Evolutionary conservation across 2,888 invertebrate genomes (phyloP), one percentile per base, ranked within the genome.

Genomic region (Eupithecia vulgata): DNA sequence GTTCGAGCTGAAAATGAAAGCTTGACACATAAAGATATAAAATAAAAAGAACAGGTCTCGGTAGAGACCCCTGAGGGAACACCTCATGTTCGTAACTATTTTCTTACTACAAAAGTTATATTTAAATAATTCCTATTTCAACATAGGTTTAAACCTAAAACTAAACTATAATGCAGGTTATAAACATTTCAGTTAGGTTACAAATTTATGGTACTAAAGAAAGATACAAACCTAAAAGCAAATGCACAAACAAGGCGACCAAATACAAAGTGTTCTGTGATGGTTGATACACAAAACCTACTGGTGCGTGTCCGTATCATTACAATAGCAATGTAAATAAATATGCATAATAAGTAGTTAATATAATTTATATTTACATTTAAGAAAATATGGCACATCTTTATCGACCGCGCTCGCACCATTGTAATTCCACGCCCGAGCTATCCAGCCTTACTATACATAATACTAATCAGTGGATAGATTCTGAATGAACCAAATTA

Each of bases 381-480:
- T 91, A 92, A 90, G 90, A 93, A 92, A 93, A 94, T 94, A 94
- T 94, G 94, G 94, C 94, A 94, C 94, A 93, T 92, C 92, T 91
- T 85, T 85, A 88, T 91, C 92, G 90, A 93, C 91, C 92, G 91
- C 92, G 89, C 89, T 87, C 87, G 82, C 84, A 81, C 80, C 81
- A 79, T 73, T 79, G 74, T 76, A 79, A 81, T 83, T 82, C 79
- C 76, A 78, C 79, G 81, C 81, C 81, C 82, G 84, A 87, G 87
- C 88, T 85, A 85, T 86, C 88, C 85, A 87, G 85, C 86, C 84
- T 83, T 86, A 85, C 85, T 87, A 73, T 83, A 87, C 80, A 57
- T 25, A 64, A n/a, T 6, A 85, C 84, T 81, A 87, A 84, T 85
- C 85, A 86, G 84, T 85, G 75, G 68, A 70, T 71, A 72, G 68